Base-by-base conservation (phyloP, 30 jellyfish, hydroid and myxozoan genomes). In the Cassiopea andromeda region DNA sequence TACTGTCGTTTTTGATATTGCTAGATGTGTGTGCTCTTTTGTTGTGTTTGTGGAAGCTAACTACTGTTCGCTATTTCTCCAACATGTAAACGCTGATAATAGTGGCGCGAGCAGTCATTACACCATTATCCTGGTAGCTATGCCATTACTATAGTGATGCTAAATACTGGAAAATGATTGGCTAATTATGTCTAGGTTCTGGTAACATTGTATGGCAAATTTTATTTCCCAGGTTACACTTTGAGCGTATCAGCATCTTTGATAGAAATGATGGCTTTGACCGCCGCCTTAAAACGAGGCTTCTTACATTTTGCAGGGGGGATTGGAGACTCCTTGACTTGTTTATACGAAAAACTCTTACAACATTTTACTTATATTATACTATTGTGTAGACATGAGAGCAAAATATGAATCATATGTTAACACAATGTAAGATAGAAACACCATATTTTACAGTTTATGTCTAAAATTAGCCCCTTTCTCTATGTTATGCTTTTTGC, bases 81-180 rank as follows among this genome's bases (percentile, higher is more conserved):
- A 54, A 54, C 64, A 54, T 10, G 64, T 54, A 54, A 54, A 54
- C 64, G 64, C 10, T 3, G 79, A 38, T 27, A 8, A 70, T 70
- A 66, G 18, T 81, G 90, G 90, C 90, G 90, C 90, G 90, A 69
- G 66, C 16, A 71, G 82, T 81, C 72, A 81, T 81, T 81, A 81
- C 90, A 69, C 9, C 93, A 86, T 86, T 17, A 59, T 75, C 46
- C 48, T 60, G 78, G 93, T 64, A 86, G 81, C 89, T 69, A 76
- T 86, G 81, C 69, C 75, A 85, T 73, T 54, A 44, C 92, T 48
- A 71, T 85, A 64, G 82, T 60, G 18, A 73, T 70, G 4, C 12
- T 0, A n/a, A 71, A 7, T 1, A n/a, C 19, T 6, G 87, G 18
- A 17, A 48, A 7, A 15, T 67, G 14, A 75, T 66, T 64, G 84